Conservation (phyloP, 2,888 invertebrate genomes). For the Labia minor region DNA sequence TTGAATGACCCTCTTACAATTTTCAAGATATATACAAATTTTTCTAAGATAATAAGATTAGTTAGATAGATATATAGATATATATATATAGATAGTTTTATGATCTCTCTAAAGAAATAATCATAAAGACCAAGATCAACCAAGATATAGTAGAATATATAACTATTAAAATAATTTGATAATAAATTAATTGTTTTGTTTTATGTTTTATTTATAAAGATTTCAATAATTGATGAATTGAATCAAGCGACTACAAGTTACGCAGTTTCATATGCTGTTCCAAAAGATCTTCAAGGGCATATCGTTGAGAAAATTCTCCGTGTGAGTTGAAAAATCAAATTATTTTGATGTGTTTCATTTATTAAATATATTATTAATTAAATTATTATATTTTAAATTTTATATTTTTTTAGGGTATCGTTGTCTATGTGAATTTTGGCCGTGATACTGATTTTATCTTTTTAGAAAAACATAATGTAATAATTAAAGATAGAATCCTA, state of each 20-base stretch:
- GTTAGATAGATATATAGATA: too few relatives aligned
- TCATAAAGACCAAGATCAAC: too few relatives aligned
- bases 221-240: background rate
- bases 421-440: constrained; percentile 18
- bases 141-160: too few relatives aligned
- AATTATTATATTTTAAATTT: too few relatives aligned
- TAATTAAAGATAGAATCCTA: background rate
- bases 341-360: background rate
- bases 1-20: too few relatives aligned
- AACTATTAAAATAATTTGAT: too few relatives aligned
- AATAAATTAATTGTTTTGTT: too few relatives aligned
- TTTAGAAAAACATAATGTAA: background rate
- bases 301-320: background rate
- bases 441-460: constrained; percentile 14
- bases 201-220: background rate
- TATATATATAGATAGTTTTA: too few relatives aligned
- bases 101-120: too few relatives aligned
- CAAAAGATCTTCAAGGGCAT: background rate
- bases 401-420: background rate
- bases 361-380: background rate
- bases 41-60: too few relatives aligned
- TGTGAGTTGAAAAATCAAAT: background rate
- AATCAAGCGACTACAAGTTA: background rate
- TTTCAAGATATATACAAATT: too few relatives aligned
- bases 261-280: background rate